These are phyloP conservation scores for Sweltsa coloradensis DNA, from an alignment of 1,140 invertebrate species.

Conservation along the genomic window DNA sequence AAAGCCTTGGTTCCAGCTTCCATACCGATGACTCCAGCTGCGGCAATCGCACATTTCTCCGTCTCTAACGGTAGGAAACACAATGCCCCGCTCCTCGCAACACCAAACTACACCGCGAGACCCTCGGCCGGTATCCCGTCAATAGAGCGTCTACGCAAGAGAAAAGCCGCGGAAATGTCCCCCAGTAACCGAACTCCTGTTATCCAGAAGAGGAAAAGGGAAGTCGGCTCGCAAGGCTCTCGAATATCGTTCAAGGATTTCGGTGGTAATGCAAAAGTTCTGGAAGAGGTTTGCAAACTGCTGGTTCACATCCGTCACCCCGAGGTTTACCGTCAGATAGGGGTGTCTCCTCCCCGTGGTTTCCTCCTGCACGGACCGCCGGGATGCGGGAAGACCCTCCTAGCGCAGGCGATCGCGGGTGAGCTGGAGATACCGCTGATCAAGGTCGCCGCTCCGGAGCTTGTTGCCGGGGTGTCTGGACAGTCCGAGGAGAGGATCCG, in stretches of 20 bases:
- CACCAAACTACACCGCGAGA: neutral
- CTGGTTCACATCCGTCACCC: slow-evolving; percentile 74
- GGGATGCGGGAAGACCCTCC: slow-evolving; percentile 83
- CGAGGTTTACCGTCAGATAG: slow-evolving; percentile 64
- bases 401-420: slow-evolving; percentile 87
- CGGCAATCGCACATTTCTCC: neutral
- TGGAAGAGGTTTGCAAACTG: slow-evolving; percentile 67
- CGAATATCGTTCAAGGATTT: slow-evolving; percentile 57
- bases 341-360: slow-evolving; percentile 69
- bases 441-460: slow-evolving; percentile 77
- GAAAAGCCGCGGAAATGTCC: slow-evolving; percentile 20
- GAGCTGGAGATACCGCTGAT: slow-evolving; percentile 59
- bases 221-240: slow-evolving; percentile 24
- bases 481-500: slow-evolving; percentile 90
- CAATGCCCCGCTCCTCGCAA: neutral
- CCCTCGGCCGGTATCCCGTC: neutral
- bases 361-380: slow-evolving; percentile 84
- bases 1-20: neutral
- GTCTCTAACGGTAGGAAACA: neutral
- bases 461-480: slow-evolving; percentile 89
- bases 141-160: slow-evolving; percentile 23
- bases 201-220: slow-evolving; percentile 27
- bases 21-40: neutral
- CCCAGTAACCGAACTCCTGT: slow-evolving; percentile 31
- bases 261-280: slow-evolving; percentile 55